Conservation (phyloP, 2,113 vertebrate species). For the Spermophilus dauricus region DNA sequence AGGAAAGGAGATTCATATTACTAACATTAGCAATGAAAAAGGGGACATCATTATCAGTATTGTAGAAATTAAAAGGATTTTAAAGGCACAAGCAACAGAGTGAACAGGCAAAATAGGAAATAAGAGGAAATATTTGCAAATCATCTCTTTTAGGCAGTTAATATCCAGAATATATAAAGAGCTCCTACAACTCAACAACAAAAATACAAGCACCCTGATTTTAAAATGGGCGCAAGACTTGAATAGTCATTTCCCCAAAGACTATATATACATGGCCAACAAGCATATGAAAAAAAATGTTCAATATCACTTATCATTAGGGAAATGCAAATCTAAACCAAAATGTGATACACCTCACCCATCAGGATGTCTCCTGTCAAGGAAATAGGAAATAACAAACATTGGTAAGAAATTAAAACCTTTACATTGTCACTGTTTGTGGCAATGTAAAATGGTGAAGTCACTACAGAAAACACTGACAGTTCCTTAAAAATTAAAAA, state of each 20-base stretch:
- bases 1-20: neutral
- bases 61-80: neutral
- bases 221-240: neutral
- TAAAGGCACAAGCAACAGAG: neutral
- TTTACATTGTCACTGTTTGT: too few species aligned
- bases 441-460: neutral
- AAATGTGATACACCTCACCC: neutral
- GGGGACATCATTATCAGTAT: neutral
- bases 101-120: neutral
- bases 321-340: neutral
- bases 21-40: slow-evolving; percentile 37
- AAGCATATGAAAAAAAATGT: neutral
- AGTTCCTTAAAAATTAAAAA: neutral
- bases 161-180: neutral
- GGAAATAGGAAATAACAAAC: neutral
- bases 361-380: neutral
- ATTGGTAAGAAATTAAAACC: neutral
- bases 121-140: slow-evolving; percentile 25
- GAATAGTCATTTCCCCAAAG: neutral
- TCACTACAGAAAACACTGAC: neutral
- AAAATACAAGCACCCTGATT: neutral
- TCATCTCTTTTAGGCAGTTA: neutral
- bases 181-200: neutral
- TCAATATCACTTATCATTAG: neutral
- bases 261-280: neutral